Evolutionary conservation across 2,797 vertebrate species (phyloP).

Genomic region (Stomatorhinus walkeri): DNA sequence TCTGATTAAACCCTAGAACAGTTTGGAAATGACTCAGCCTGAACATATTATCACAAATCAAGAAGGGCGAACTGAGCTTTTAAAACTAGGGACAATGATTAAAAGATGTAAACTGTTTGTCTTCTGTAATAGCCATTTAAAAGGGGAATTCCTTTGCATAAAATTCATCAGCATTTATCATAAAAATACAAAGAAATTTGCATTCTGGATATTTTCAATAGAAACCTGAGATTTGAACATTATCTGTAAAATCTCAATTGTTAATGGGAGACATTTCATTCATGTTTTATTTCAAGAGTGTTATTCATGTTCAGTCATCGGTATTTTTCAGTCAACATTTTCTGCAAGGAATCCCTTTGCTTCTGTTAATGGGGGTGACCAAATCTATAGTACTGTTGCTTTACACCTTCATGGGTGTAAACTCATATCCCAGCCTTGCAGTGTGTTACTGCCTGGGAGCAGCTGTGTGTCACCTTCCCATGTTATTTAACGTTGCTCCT

Average conservation of each 20-base stretch:
- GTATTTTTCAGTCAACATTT: neutral
- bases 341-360: neutral
- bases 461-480: neutral
- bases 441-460: neutral
- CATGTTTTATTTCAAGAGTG: neutral
- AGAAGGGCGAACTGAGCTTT: neutral
- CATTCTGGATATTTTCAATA: neutral
- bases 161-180: neutral
- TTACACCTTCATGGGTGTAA: neutral
- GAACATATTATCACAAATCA: neutral
- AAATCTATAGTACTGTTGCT: neutral
- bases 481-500: neutral
- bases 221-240: neutral
- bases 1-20: neutral
- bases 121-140: neutral
- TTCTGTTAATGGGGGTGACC: neutral
- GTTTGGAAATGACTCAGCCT: neutral
- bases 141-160: neutral
- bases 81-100: neutral
- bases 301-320: neutral
- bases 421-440: neutral
- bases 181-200: neutral
- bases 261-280: neutral
- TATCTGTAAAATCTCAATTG: neutral
- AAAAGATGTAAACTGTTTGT: neutral